Evolutionary conservation across 1,140 invertebrate genomes (phyloP).

Genomic region (Globodera rostochiensis): DNA sequence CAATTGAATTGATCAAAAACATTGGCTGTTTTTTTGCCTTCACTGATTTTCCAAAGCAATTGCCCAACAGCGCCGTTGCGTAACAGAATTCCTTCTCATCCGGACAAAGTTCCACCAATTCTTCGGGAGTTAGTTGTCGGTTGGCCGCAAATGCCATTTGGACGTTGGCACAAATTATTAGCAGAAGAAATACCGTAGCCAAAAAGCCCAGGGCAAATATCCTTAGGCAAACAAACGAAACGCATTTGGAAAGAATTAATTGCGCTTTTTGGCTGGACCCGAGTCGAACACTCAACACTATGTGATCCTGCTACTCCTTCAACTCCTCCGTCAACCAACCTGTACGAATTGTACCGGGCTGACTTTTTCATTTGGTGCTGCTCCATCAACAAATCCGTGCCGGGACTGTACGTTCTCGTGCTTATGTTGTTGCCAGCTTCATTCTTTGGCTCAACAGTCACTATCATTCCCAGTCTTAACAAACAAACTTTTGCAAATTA

Average conservation of each 20-base stretch:
- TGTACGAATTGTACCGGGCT: background rate
- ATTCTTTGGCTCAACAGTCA: background rate
- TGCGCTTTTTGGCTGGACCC: no score
- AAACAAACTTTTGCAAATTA: no score
- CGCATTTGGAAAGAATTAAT: background rate
- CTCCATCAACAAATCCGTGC: background rate
- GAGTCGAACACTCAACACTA: no score
- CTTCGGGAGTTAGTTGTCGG: slow-evolving; percentile 31
- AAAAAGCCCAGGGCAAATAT: slow-evolving; percentile 20
- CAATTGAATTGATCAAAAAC: background rate
- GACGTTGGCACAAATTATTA: slow-evolving; percentile 24
- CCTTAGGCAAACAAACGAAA: background rate
- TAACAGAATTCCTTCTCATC: slow-evolving; percentile 51
- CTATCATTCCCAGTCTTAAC: background rate
- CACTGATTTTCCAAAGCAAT: slow-evolving; percentile 59
- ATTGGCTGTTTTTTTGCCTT: slow-evolving; percentile 38
- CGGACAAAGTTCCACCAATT: slow-evolving; percentile 42
- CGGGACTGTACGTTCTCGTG: background rate
- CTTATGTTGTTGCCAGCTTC: background rate
- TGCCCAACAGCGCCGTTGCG: slow-evolving; percentile 51
- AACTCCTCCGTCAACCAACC: background rate
- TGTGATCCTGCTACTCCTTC: background rate
- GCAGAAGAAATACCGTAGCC: slow-evolving; percentile 17
- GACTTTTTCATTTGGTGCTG: background rate
- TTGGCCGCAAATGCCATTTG: slow-evolving; percentile 9